Evolutionary conservation across 2,797 vertebrate genomes (phyloP).

Genomic region (Tadarida brasiliensis): DNA sequence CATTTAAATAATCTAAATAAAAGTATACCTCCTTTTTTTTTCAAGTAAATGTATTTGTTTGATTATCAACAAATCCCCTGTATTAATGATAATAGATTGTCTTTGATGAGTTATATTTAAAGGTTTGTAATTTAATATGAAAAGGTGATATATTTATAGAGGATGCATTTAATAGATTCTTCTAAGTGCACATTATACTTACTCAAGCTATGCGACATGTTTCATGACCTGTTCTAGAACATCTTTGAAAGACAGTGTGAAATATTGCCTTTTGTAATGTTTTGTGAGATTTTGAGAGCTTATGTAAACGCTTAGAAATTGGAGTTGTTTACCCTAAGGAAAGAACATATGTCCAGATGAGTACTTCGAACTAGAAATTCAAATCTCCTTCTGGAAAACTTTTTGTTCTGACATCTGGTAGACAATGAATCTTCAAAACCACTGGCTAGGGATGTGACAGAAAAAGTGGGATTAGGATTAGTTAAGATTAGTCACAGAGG

Average conservation of each 20-base stretch:
- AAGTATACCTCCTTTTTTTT: not conserved
- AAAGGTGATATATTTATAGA: not conserved
- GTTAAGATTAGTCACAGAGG: conserved; percentile 70
- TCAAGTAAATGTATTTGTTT: too few relatives aligned
- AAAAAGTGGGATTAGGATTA: conserved; percentile 75
- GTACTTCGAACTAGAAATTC: conserved; percentile 73
- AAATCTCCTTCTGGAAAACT: conserved; percentile 81
- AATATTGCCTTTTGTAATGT: conserved; percentile 53
- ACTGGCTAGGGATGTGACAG: conserved; percentile 69
- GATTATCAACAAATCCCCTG: not conserved
- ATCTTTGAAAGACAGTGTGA: not conserved
- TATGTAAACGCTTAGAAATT: conserved; percentile 20
- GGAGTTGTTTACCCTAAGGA: conserved; percentile 61
- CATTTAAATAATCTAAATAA: not conserved
- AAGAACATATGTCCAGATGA: conserved; percentile 77
- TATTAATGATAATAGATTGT: not conserved
- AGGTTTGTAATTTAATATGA: not conserved
- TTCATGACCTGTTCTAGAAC: not conserved
- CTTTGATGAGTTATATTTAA: too few relatives aligned
- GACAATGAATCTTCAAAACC: conserved; percentile 77
- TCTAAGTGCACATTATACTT: not conserved
- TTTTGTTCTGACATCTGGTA: conserved; percentile 76
- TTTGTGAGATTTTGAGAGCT: not conserved
- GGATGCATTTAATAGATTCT: not conserved
- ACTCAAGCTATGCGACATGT: not conserved